Evolutionary conservation across 2,797 vertebrate genomes (phyloP).

Genomic region (Epinephelus malabaricus): DNA sequence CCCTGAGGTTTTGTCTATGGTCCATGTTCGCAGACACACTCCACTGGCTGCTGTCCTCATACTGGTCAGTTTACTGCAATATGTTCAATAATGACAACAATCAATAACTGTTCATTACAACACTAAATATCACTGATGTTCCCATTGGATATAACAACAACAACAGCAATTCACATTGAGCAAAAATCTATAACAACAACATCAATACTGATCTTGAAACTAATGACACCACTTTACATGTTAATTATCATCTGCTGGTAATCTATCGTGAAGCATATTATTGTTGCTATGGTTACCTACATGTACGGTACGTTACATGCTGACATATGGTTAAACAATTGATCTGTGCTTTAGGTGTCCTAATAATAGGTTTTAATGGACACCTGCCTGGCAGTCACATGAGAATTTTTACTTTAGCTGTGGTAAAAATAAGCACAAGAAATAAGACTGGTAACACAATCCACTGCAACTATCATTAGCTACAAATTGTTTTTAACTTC

Average conservation of each 20-base stretch:
- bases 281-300: conserved; percentile 6
- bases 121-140: not conserved
- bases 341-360: not conserved
- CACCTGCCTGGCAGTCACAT: not conserved
- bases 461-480: no score
- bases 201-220: not conserved
- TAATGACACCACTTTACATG: not conserved
- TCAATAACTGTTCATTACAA: conserved; percentile 1
- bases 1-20: conserved; percentile 97
- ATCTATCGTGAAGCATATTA: not conserved
- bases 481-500: not conserved
- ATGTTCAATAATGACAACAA: not conserved
- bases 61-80: conserved; percentile 88
- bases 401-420: not conserved
- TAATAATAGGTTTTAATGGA: not conserved
- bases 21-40: conserved; percentile 95
- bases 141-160: not conserved
- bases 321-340: not conserved
- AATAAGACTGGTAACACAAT: no score
- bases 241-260: not conserved
- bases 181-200: not conserved
- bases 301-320: not conserved
- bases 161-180: not conserved
- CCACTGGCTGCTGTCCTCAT: conserved; percentile 95
- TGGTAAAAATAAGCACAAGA: not conserved